Conservation (phyloP, 2,113 vertebrate species). For the Coreoperca whiteheadi region DNA sequence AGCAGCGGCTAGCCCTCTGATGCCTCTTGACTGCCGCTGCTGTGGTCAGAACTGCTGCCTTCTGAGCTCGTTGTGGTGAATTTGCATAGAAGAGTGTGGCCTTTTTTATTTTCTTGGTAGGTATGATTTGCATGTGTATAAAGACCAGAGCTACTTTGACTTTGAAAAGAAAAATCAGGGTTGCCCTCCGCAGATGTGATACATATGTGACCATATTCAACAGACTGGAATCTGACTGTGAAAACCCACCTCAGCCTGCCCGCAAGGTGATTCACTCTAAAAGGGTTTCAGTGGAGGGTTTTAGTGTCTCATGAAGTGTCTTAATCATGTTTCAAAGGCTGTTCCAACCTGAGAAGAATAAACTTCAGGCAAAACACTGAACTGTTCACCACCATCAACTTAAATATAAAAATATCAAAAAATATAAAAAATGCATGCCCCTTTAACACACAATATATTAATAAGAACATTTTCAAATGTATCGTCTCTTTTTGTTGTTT, state of each 20-base stretch:
- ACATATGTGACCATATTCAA: background rate
- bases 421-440: background rate
- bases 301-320: background rate
- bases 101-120: background rate
- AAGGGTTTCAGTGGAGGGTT: background rate
- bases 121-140: background rate
- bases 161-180: background rate
- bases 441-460: too few relatives aligned
- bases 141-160: background rate
- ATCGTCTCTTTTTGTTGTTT: too few relatives aligned
- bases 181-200: background rate
- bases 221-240: background rate
- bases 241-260: background rate
- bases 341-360: background rate
- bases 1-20: background rate
- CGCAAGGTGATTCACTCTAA: background rate
- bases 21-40: background rate
- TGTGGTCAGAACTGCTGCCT: constrained; percentile 39
- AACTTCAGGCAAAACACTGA: background rate
- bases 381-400: background rate
- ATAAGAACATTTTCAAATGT: too few relatives aligned
- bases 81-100: background rate
- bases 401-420: background rate
- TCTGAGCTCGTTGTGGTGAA: constrained; percentile 21
- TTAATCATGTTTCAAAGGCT: background rate